Evolutionary conservation across 2,888 invertebrate genomes (phyloP).

Genomic region (Palloptera scutellata): DNA sequence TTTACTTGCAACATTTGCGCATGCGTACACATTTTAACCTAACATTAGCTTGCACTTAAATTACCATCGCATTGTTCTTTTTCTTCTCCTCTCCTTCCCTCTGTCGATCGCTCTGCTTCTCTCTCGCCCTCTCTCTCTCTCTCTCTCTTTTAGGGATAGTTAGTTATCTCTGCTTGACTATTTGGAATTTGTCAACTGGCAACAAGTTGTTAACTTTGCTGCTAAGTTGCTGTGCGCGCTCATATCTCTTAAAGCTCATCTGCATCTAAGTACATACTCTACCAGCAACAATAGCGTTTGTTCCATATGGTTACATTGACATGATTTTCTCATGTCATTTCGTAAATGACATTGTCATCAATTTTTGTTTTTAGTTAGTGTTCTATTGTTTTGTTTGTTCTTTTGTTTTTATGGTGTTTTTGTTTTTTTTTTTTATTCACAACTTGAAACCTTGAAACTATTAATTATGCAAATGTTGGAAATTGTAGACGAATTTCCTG

Average conservation of each 20-base stretch:
- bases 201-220: neutral
- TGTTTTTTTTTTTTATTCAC: neutral
- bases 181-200: constrained; percentile 11
- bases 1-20: neutral
- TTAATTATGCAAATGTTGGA: neutral
- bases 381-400: neutral
- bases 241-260: neutral
- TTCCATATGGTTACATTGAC: constrained; percentile 56
- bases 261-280: neutral
- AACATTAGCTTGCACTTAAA: constrained; percentile 6
- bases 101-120: neutral
- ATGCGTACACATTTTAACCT: constrained; percentile 16
- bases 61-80: neutral
- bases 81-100: neutral
- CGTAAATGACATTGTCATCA: constrained; percentile 44
- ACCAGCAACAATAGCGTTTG: constrained; percentile 22
- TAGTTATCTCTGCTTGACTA: constrained; percentile 14
- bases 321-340: constrained; percentile 54
- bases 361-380: constrained; percentile 37
- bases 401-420: no score
- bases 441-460: neutral
- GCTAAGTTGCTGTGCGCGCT: neutral
- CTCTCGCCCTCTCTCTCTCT: neutral
- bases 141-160: neutral
- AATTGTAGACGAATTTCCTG: neutral